Conservation (phyloP, 2,797 vertebrate species). For the Sternarchorhynchus goeldii region DNA sequence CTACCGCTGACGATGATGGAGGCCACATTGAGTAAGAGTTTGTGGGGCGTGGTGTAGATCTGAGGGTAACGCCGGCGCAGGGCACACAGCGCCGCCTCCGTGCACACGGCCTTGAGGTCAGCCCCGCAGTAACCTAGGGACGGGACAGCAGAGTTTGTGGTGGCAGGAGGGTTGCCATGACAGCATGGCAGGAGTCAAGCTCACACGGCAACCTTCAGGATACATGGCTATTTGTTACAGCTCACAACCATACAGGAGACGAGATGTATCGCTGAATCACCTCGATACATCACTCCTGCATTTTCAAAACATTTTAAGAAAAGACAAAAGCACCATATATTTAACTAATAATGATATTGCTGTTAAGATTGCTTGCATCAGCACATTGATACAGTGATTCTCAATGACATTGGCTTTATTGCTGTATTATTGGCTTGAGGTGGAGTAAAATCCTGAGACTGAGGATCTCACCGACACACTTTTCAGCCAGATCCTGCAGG, state of each 20-base stretch:
- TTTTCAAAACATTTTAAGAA: no score
- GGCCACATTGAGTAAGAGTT: slow-evolving; percentile 83
- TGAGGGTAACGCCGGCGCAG: slow-evolving; percentile 89
- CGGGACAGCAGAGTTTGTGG: background rate
- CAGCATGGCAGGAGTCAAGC: no score
- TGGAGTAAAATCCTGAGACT: background rate
- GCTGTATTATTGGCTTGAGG: background rate
- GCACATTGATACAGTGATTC: no score
- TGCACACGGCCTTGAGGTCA: slow-evolving; percentile 89
- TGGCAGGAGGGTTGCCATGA: no score
- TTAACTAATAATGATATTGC: no score
- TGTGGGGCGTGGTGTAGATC: slow-evolving; percentile 86
- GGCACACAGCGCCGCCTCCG: slow-evolving; percentile 89
- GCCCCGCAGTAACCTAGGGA: slow-evolving; percentile 90
- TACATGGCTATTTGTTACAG: no score
- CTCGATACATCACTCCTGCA: background rate
- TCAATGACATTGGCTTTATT: no score
- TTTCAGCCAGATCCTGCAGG: slow-evolving; percentile 88
- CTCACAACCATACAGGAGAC: no score
- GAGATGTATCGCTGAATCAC: no score
- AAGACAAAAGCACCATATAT: no score
- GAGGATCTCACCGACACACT: slow-evolving; percentile 84
- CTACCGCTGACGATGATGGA: slow-evolving; percentile 83
- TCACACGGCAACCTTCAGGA: no score
- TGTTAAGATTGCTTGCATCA: no score